Evolutionary conservation across 2,888 invertebrate species (phyloP).

Genomic region (Steinernema scapterisci): DNA sequence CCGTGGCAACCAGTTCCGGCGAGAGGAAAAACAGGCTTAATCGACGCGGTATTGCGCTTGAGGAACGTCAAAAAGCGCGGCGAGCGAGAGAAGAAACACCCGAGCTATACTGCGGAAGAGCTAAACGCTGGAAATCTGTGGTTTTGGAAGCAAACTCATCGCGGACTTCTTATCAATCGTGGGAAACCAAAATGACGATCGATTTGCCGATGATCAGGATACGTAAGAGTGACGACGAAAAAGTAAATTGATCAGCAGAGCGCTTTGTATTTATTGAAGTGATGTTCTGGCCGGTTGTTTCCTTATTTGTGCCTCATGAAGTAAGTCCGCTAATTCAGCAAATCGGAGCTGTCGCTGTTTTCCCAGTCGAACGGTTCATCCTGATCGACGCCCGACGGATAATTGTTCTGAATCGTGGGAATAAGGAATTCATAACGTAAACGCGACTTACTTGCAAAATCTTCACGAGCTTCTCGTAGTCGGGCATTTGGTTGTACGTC

Average conservation of each 20-base stretch:
- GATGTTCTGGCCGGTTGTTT: too few species aligned
- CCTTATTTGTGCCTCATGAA: too few species aligned
- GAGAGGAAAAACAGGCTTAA: background rate
- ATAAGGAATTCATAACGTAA: background rate
- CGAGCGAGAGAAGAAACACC: background rate
- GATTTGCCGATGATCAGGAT: too few species aligned
- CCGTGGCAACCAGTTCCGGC: background rate
- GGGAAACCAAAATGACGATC: too few species aligned
- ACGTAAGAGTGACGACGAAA: too few species aligned
- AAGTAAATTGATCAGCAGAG: too few species aligned
- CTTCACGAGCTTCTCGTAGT: slow-evolving; percentile 42
- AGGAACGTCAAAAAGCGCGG: background rate
- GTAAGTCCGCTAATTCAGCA: too few species aligned
- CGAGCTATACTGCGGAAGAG: too few species aligned
- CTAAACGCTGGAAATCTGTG: too few species aligned
- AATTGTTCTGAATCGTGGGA: background rate
- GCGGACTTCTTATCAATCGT: too few species aligned
- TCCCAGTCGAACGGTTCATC: slow-evolving; percentile 25
- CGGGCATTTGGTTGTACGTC: slow-evolving; percentile 38
- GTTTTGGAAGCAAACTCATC: too few species aligned
- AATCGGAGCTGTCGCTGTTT: background rate
- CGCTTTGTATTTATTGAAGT: too few species aligned
- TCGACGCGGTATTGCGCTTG: background rate
- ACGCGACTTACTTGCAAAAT: slow-evolving; percentile 34
- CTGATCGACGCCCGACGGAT: background rate